Evolutionary conservation across 2,888 invertebrate genomes (phyloP).

Genomic region (Tachina lurida): DNA sequence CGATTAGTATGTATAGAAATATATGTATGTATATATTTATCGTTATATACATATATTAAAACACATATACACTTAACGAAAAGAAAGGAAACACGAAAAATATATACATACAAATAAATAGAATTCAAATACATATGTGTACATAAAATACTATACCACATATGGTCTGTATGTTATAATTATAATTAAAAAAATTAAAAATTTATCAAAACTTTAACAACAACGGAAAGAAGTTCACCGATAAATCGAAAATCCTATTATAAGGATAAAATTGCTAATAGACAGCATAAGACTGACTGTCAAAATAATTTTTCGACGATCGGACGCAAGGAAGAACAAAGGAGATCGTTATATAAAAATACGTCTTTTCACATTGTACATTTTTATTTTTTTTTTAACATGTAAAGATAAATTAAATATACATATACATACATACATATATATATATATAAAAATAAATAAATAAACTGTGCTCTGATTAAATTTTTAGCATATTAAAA

Average conservation of each 20-base stretch:
- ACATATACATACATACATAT: conserved; percentile 49
- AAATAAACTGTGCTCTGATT: conserved; percentile 56
- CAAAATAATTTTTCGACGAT: not conserved
- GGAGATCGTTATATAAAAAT: conserved; percentile 25
- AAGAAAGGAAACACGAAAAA: conserved; percentile 39
- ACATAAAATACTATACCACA: conserved; percentile 5
- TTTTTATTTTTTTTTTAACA: conserved; percentile 63
- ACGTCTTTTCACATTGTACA: conserved; percentile 52
- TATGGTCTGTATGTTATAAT: conserved; percentile 28
- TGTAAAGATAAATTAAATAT: conserved; percentile 65
- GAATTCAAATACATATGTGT: conserved; percentile 25
- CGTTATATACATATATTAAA: conserved; percentile 31
- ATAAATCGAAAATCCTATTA: conserved; percentile 8
- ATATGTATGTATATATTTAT: conserved; percentile 45
- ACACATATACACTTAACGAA: conserved; percentile 12
- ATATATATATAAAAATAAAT: conserved; percentile 34
- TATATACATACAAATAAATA: conserved; percentile 18
- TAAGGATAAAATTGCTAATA: conserved; percentile 22
- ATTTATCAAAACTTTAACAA: conserved; percentile 43
- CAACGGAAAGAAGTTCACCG: conserved; percentile 10
- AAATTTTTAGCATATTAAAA: conserved; percentile 60
- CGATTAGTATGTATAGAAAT: conserved; percentile 28
- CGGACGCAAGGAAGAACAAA: conserved; percentile 5
- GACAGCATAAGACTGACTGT: conserved; percentile 1
- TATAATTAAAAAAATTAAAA: conserved; percentile 28